phyloP scores from a whole-genome alignment of 1,140 invertebrate species.

The Aphelenchoides avenae region DNA sequence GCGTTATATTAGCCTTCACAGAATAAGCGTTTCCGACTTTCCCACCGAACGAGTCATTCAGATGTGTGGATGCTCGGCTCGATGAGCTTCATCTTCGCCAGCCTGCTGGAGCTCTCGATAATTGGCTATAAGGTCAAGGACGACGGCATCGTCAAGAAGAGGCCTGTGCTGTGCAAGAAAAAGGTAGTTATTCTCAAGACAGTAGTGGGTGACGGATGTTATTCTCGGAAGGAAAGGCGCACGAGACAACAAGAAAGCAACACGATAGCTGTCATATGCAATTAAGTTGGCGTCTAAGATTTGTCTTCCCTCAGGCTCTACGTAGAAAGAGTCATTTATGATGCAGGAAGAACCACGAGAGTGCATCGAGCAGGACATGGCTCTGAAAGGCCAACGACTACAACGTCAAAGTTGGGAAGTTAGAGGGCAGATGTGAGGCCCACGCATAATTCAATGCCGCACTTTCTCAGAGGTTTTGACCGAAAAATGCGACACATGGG shows the following conservation, averaged over 20 bases:
- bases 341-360: no score
- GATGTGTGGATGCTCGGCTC: conserved; percentile 57
- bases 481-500: no score
- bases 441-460: no score
- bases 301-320: conserved; percentile 16
- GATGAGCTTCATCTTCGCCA: conserved; percentile 54
- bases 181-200: no score
- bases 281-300: background rate
- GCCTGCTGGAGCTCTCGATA: conserved; percentile 48
- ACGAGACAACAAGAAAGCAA: conserved; percentile 15
- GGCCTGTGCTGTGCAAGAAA: conserved; percentile 34
- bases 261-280: background rate
- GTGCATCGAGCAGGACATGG: no score
- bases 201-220: conserved; percentile 1
- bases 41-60: conserved; percentile 13
- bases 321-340: no score
- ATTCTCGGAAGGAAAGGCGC: background rate
- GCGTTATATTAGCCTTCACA: no score
- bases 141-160: conserved; percentile 26
- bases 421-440: no score
- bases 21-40: background rate
- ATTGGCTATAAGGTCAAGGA: conserved; percentile 52
- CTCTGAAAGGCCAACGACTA: no score
- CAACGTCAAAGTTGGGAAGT: no score
- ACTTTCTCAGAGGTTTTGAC: no score